Percentiles rank a stretch among this genome's conserved stretches.
These are phyloP conservation scores for Alosa alosa DNA, from an alignment of 2,113 vertebrate species.

Conservation along the genomic window DNA sequence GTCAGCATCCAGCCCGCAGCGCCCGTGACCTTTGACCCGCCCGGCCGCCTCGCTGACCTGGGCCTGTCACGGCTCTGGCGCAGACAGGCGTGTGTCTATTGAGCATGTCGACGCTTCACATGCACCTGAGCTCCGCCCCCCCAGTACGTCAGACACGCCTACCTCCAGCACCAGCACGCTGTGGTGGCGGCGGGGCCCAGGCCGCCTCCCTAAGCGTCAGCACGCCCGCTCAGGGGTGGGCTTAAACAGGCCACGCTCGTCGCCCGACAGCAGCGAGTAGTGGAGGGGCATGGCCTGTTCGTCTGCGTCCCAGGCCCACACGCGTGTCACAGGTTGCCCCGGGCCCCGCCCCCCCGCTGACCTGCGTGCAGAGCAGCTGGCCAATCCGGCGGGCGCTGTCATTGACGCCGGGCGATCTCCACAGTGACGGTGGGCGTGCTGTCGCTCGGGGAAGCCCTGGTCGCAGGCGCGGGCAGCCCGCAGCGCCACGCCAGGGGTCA, in stretches of 20 bases:
- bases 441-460: constrained; percentile 87
- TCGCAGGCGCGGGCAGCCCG: constrained; percentile 86
- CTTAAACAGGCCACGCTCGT: constrained; percentile 86
- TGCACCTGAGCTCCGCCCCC: constrained; percentile 92
- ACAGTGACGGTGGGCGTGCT: constrained; percentile 86
- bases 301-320: constrained; percentile 93
- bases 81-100: constrained; percentile 90
- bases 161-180: constrained; percentile 89
- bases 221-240: constrained; percentile 84
- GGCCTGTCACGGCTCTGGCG: constrained; percentile 82
- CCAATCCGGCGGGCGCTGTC: too few relatives aligned
- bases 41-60: constrained; percentile 84
- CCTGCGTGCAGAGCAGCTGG: constrained; percentile 93
- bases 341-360: constrained; percentile 91
- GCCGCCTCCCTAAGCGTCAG: constrained; percentile 81
- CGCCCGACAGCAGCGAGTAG: constrained; percentile 92
- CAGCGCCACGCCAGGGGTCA: constrained; percentile 81
- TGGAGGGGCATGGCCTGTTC: constrained; percentile 84
- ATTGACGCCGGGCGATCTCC: constrained; percentile 85
- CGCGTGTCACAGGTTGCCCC: constrained; percentile 92
- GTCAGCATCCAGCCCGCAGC: constrained; percentile 87
- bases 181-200: constrained; percentile 51
- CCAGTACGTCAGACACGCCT: constrained; percentile 94
- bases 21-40: constrained; percentile 84
- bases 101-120: constrained; percentile 81